phyloP scores from a whole-genome alignment of 2,797 vertebrate species.

The Phyllotis vaccarum region DNA sequence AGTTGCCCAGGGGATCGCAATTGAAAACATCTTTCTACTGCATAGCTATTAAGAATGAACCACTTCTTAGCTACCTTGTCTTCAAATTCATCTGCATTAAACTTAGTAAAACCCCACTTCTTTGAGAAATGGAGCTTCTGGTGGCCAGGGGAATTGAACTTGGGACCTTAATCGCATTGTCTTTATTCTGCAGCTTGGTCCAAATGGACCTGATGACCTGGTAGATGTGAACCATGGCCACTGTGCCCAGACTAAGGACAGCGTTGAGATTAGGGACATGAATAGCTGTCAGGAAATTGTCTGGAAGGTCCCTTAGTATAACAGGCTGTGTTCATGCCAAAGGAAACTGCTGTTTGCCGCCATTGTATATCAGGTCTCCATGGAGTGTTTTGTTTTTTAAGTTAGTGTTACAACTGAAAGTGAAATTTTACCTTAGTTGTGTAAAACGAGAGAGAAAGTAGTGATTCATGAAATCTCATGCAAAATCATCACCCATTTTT shows the following conservation, averaged over 20 bases:
- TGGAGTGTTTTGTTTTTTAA: background rate
- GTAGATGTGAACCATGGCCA: background rate
- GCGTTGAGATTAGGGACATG: background rate
- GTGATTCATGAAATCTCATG: background rate
- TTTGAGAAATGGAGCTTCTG: background rate
- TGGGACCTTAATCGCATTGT: too few relatives aligned
- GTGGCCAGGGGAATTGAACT: background rate
- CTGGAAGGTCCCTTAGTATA: background rate
- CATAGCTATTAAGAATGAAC: background rate
- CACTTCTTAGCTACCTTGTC: background rate
- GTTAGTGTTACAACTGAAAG: background rate
- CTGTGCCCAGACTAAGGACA: background rate
- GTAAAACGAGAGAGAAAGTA: background rate
- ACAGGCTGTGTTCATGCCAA: background rate
- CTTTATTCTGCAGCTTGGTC: background rate
- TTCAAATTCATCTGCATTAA: background rate
- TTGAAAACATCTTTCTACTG: background rate
- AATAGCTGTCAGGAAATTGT: background rate
- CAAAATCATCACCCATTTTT: background rate
- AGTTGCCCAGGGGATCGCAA: background rate
- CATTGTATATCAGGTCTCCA: background rate
- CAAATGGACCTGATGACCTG: background rate
- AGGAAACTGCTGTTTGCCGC: background rate
- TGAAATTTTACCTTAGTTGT: background rate
- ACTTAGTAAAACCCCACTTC: background rate